Percentiles rank a stretch among this genome's conserved stretches.
These are phyloP conservation scores for Meloe dianella DNA, from an alignment of 2,888 invertebrate genomes.

Conservation along the genomic window DNA sequence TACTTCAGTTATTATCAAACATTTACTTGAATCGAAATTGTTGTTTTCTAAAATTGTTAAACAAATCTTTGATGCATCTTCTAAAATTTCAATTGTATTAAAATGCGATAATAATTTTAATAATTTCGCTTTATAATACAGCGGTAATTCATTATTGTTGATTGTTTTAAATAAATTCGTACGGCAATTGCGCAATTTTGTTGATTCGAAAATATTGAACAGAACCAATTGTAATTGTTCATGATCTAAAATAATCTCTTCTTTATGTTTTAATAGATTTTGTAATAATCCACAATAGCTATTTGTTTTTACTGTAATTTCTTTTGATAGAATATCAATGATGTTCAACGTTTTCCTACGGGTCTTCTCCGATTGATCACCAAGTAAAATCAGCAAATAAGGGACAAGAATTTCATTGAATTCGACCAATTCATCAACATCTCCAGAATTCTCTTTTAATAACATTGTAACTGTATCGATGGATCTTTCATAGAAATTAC, in stretches of 20 bases:
- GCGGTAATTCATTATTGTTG: constrained; percentile 57
- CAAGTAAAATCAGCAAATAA: constrained; percentile 28
- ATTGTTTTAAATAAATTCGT: constrained; percentile 50
- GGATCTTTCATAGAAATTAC: constrained; percentile 28
- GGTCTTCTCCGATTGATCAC: constrained; percentile 21
- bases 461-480: constrained; percentile 25
- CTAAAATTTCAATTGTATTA: constrained; percentile 46
- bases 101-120: constrained; percentile 53
- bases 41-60: constrained; percentile 41
- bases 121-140: constrained; percentile 57
- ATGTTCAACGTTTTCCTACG: constrained; percentile 24
- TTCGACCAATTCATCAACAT: constrained; percentile 9
- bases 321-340: constrained; percentile 21
- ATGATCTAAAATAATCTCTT: constrained; percentile 70
- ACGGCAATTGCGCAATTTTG: constrained; percentile 50
- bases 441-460: constrained; percentile 23
- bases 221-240: constrained; percentile 71
- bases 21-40: constrained; percentile 39
- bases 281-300: constrained; percentile 29
- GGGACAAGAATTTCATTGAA: constrained; percentile 21
- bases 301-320: constrained; percentile 16
- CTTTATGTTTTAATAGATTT: constrained; percentile 39
- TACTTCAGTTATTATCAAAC: constrained; percentile 43
- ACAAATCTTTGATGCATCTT: constrained; percentile 43
- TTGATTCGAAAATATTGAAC: constrained; percentile 64